Base-by-base conservation (phyloP, 2,113 vertebrate genomes). In the Eubucco bourcierii region DNA sequence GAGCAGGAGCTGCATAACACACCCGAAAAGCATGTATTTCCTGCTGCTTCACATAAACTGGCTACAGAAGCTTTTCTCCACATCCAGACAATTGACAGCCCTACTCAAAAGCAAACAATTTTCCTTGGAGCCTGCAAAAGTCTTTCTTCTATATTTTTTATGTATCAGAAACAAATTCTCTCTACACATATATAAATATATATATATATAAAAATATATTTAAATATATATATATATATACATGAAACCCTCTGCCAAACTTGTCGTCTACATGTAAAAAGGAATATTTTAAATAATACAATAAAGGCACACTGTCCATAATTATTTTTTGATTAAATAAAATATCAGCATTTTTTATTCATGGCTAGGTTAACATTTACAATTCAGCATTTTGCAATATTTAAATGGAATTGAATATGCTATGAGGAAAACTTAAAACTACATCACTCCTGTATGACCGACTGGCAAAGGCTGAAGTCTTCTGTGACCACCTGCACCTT, bases 341-440 rank as follows among this genome's bases (percentile, higher is more conserved):
- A 98, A 97, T 97, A 98, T 97, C 95, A 97, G 81, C 94, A 97
- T 97, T 97, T 97, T 95, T 96, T 93, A 97, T 98, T 97, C 95
- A 98, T 95, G 92, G 80, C 85, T 97, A 94, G 70, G 89, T 97
- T 98, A 98, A 97, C 94, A 97, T 97, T 97, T 96, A 90, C 97
- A 95, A 97, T 97, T 97, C 95, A 97, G 84, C 86, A 94, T 87
- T 94, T 96, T 97, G 95, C 94, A 97, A 97, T 97, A 97, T 98
- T 97, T 97, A 98, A 95, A 76, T 85, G 67, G 81, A 83, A 93
- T 53, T 96, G 93, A 97, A 97, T 97, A 96, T 95, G 84, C 83
- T 95, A 96, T 95, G 92, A 97, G 94, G 84, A 97, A n/a, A 95
- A 96, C 68, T 87, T 94, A 94, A 96, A 94, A 82, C 31, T 64